Evolutionary conservation across 35 echinoderm and acorn worm species (phyloP).

Genomic region (Lytechinus pictus): DNA sequence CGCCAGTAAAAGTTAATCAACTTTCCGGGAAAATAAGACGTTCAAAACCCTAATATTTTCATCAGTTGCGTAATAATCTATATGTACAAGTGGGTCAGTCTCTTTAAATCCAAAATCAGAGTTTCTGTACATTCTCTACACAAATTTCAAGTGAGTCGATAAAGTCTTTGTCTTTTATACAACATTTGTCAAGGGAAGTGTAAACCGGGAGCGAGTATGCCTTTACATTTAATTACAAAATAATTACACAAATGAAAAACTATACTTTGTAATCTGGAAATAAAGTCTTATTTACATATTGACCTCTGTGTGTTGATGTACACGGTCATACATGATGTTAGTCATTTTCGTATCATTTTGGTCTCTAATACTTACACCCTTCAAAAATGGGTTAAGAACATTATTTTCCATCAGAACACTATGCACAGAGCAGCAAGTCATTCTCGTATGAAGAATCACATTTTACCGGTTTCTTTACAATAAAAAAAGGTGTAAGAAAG

Average conservation of each 20-base stretch:
- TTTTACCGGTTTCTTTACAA: slow-evolving; percentile 28
- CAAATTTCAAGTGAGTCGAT: not conserved
- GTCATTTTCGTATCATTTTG: slow-evolving; percentile 22
- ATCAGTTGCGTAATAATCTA: slow-evolving; percentile 44
- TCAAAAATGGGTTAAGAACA: slow-evolving; percentile 37
- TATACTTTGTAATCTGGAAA: slow-evolving; percentile 11
- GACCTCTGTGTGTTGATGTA: not conserved
- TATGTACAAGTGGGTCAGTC: slow-evolving; percentile 47
- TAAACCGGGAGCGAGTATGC: slow-evolving; percentile 1
- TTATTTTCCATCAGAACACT: slow-evolving; percentile 37
- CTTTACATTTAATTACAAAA: slow-evolving; percentile 31
- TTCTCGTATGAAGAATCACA: not conserved
- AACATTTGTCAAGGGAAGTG: slow-evolving; percentile 26
- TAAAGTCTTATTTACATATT: slow-evolving; percentile 15
- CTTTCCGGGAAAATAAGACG: not conserved
- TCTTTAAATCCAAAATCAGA: not conserved
- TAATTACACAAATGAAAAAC: slow-evolving; percentile 35
- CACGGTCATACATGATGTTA: slow-evolving; percentile 11
- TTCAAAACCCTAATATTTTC: not conserved
- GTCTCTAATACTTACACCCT: slow-evolving; percentile 42
- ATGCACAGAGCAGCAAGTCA: slow-evolving; percentile 45
- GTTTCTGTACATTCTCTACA: slow-evolving; percentile 4
- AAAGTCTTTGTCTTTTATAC: not conserved
- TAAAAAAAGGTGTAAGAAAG: slow-evolving; percentile 37
- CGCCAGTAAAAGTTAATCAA: not conserved